Evolutionary conservation across 2,113 vertebrate genomes (phyloP).

Genomic region (Amazona vittata): DNA sequence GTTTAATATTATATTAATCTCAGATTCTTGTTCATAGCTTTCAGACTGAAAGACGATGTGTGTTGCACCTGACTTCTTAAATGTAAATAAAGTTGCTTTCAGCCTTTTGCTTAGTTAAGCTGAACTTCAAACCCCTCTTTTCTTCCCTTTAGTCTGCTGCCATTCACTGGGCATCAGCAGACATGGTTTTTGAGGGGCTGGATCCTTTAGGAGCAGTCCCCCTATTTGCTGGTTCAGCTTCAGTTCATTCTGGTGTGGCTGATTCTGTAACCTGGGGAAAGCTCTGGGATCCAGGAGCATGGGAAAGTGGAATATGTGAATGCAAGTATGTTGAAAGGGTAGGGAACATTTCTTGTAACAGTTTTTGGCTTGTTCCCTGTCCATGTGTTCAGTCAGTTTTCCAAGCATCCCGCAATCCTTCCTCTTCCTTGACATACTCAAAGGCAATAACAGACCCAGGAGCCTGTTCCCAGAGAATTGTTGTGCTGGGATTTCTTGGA

Average conservation of each 20-base stretch:
- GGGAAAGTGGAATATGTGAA: not conserved
- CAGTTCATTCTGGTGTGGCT: not conserved
- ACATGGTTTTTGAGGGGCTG: not conserved
- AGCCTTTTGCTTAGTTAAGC: not conserved
- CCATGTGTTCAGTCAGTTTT: conserved; percentile 19
- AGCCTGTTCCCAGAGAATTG: not conserved
- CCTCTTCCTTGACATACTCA: not conserved
- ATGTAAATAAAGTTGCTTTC: not conserved
- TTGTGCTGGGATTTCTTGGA: conserved; percentile 16
- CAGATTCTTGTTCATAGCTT: not conserved
- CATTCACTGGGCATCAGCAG: not conserved
- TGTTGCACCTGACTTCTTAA: not conserved
- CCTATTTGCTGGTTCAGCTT: not conserved
- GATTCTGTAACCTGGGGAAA: not conserved
- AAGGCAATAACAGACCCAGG: not conserved
- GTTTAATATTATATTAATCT: not conserved
- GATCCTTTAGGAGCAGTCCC: not conserved
- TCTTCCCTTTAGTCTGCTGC: not conserved
- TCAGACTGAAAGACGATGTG: not conserved
- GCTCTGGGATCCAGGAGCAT: not conserved
- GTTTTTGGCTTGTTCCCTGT: not conserved
- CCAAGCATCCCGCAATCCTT: not conserved
- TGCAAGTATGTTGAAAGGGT: not conserved
- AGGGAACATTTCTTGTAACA: not conserved
- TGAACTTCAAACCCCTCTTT: not conserved